These are phyloP conservation scores for Aphis craccivora DNA, from an alignment of 1,140 invertebrate genomes.

Conservation along the genomic window DNA sequence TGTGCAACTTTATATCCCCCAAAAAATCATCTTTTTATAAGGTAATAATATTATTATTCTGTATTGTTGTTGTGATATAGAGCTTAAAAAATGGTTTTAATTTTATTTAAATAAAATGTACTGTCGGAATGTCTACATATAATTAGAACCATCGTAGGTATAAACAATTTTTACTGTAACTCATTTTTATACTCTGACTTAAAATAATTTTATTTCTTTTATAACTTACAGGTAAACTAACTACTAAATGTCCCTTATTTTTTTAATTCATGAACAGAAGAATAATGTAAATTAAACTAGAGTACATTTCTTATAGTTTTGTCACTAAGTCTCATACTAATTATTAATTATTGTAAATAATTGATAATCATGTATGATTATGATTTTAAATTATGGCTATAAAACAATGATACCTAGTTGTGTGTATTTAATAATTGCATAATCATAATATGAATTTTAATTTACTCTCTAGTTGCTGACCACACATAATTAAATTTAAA, in stretches of 20 bases:
- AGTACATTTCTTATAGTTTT: not conserved
- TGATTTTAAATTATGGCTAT: not conserved
- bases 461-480: not conserved
- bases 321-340: not conserved
- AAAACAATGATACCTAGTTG: not conserved
- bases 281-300: not conserved
- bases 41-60: not conserved
- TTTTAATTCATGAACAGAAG: not conserved
- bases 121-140: not conserved
- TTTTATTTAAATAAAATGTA: not conserved
- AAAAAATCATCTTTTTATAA: not conserved
- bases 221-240: not conserved
- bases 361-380: not conserved
- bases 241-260: not conserved
- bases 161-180: not conserved
- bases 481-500: not conserved
- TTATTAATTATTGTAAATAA: not conserved
- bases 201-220: not conserved
- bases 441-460: not conserved
- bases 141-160: not conserved
- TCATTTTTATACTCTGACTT: not conserved
- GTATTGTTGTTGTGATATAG: not conserved
- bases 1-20: not conserved
- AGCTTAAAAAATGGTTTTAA: not conserved
- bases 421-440: not conserved